These are phyloP conservation scores for Phorcus lineatus DNA, from an alignment of 2,888 invertebrate genomes.

Conservation along the genomic window DNA sequence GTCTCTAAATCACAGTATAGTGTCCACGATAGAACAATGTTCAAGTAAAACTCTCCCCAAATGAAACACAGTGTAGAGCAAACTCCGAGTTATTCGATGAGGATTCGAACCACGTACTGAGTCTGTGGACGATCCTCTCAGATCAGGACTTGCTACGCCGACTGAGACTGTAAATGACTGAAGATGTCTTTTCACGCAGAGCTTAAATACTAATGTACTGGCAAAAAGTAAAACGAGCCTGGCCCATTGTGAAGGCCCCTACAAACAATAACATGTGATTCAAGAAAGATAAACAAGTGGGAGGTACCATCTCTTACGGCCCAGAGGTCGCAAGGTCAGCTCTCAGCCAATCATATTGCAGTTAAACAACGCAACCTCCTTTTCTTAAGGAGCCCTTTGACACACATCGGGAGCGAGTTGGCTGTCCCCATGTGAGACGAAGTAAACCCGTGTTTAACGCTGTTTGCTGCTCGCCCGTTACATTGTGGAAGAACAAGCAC, in stretches of 20 bases:
- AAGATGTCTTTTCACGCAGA: neutral
- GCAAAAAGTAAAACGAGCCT: neutral
- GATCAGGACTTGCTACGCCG: neutral
- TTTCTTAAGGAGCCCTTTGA: too few relatives aligned
- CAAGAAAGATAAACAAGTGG: neutral
- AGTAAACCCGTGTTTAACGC: neutral
- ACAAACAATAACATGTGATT: conserved; percentile 11
- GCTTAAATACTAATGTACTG: neutral
- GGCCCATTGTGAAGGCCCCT: neutral
- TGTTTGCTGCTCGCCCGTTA: neutral
- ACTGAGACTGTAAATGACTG: neutral
- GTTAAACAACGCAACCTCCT: neutral
- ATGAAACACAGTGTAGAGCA: too few relatives aligned
- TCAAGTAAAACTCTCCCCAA: too few relatives aligned
- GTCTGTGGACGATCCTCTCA: neutral
- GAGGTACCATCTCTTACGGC: neutral
- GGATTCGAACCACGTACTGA: neutral
- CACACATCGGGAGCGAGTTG: neutral
- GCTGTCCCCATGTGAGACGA: neutral
- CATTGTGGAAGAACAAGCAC: neutral
- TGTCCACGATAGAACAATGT: neutral
- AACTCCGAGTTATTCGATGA: too few relatives aligned
- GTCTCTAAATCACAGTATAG: neutral
- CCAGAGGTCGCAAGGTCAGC: neutral
- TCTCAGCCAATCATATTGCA: neutral